Evolutionary conservation across 1,140 invertebrate species (phyloP).

Genomic region (Pomacea maculata): DNA sequence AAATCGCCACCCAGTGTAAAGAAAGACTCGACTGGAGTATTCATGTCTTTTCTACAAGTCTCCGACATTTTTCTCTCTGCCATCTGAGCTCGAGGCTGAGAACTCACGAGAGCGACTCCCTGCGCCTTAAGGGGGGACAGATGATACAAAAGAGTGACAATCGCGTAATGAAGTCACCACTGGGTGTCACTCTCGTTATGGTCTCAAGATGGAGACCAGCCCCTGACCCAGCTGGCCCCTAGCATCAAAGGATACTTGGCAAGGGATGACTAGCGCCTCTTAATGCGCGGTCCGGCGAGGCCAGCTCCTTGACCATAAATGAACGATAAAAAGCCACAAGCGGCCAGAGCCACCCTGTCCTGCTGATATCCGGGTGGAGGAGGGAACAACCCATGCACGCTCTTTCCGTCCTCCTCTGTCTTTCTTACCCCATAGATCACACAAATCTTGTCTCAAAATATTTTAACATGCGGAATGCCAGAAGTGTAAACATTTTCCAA

Average conservation of each 20-base stretch:
- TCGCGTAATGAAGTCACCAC: conserved; percentile 13
- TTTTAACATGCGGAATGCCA: not conserved
- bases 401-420: not conserved
- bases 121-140: too few relatives aligned
- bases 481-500: not conserved
- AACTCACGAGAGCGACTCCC: too few relatives aligned
- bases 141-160: not conserved
- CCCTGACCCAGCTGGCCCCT: conserved; percentile 16
- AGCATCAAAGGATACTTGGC: conserved; percentile 7
- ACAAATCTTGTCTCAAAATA: not conserved
- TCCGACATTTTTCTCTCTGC: too few relatives aligned
- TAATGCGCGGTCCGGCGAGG: conserved; percentile 2
- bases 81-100: too few relatives aligned
- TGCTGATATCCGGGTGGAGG: not conserved
- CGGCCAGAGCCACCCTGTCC: not conserved
- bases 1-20: too few relatives aligned
- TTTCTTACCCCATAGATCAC: not conserved
- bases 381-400: not conserved
- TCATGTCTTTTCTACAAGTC: too few relatives aligned
- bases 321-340: conserved; percentile 5
- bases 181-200: conserved; percentile 23
- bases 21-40: too few relatives aligned
- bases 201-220: conserved; percentile 18
- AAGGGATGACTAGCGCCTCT: conserved; percentile 4
- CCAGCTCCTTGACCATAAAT: not conserved